Evolutionary conservation across 2,113 vertebrate genomes (phyloP).

Genomic region (Lepisosteus oculatus): DNA sequence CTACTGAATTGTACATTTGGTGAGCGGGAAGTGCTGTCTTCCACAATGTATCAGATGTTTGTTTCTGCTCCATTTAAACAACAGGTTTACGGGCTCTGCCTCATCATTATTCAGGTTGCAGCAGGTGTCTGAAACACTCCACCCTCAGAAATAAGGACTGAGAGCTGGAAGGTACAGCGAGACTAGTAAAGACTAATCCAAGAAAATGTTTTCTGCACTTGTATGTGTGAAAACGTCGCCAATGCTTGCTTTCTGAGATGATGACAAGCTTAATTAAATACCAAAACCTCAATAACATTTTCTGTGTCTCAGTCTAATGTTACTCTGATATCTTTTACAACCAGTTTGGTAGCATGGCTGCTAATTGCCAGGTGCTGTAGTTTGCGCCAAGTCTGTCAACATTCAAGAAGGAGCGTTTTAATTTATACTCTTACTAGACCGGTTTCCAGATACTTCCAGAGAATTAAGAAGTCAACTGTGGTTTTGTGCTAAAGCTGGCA

Average conservation of each 20-base stretch:
- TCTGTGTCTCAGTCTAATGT: background rate
- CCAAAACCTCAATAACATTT: background rate
- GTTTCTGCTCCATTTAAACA: too few species aligned
- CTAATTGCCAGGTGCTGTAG: background rate
- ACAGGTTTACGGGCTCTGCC: too few species aligned
- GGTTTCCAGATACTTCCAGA: background rate
- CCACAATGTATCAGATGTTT: too few species aligned
- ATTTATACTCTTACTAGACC: background rate
- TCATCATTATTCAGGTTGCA: too few species aligned
- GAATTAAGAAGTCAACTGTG: too few species aligned
- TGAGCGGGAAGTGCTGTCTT: too few species aligned
- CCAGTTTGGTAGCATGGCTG: slow-evolving; percentile 46
- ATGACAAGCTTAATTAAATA: too few species aligned
- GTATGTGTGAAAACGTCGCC: background rate
- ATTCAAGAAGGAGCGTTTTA: background rate
- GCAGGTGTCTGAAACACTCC: too few species aligned
- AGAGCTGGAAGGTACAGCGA: slow-evolving; percentile 4
- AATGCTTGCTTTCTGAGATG: too few species aligned
- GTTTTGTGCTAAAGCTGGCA: too few species aligned
- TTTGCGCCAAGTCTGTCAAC: background rate
- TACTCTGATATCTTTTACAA: slow-evolving; percentile 34
- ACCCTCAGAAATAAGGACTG: too few species aligned
- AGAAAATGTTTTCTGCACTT: background rate
- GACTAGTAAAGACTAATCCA: slow-evolving; percentile 12
- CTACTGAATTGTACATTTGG: too few species aligned